phyloP scores from a whole-genome alignment of 2,113 vertebrate genomes.

The Chauna torquata region DNA sequence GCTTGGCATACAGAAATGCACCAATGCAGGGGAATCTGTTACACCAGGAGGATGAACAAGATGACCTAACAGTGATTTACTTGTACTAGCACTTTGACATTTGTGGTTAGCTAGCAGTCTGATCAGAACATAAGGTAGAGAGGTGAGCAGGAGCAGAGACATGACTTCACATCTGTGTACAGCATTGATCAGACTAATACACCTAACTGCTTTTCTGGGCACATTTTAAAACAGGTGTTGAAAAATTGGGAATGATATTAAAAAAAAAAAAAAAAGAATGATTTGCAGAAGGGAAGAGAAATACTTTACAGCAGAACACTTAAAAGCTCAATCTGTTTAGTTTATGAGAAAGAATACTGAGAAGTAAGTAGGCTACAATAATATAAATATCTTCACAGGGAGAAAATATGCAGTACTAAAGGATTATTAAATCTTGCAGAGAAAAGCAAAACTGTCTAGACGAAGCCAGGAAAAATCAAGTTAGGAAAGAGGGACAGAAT shows the following conservation, averaged over 20 bases:
- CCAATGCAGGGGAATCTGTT: not conserved
- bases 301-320: constrained; percentile 17
- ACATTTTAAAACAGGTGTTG: not conserved
- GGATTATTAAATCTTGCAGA: constrained; percentile 16
- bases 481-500: not conserved
- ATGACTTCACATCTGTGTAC: not conserved
- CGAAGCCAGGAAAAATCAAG: not conserved
- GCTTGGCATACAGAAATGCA: rapidly evolving
- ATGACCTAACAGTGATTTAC: not conserved
- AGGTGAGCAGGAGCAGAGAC: not conserved
- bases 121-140: not conserved
- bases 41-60: not conserved
- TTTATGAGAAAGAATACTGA: constrained; percentile 31
- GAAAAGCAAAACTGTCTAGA: constrained; percentile 9
- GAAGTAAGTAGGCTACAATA: constrained; percentile 5
- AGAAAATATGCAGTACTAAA: constrained; percentile 22
- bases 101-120: not conserved
- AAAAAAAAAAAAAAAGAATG: not conserved
- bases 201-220: not conserved
- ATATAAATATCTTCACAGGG: not conserved
- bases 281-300: constrained; percentile 1
- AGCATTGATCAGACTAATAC: not conserved
- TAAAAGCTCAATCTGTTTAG: constrained; percentile 39
- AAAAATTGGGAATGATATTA: not conserved
- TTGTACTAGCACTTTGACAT: not conserved